Conservation (phyloP, 1,140 invertebrate genomes). For the Rhysida immarginata region DNA sequence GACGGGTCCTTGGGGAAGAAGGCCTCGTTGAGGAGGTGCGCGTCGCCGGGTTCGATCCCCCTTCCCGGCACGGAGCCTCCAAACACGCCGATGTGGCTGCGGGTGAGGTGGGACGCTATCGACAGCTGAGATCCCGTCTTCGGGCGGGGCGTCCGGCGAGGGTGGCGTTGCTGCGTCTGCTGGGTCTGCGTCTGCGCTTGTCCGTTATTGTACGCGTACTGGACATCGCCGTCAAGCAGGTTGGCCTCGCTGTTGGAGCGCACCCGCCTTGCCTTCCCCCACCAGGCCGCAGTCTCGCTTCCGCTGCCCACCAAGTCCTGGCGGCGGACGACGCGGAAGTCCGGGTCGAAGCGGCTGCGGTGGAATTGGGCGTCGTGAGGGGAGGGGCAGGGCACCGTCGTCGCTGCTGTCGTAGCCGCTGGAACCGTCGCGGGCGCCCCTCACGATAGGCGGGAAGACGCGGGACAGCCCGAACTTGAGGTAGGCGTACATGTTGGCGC, state of each 20-base stretch:
- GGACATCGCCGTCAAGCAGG: constrained; percentile 40
- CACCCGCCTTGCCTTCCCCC: constrained; percentile 14
- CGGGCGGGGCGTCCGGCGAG: constrained; percentile 7
- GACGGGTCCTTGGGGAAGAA: constrained; percentile 16
- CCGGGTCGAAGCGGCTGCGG: constrained; percentile 49
- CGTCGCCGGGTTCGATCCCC: constrained; percentile 10
- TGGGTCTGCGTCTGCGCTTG: too few species aligned
- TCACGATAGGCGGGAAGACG: constrained; percentile 58
- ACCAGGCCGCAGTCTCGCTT: constrained; percentile 11
- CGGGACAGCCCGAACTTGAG: constrained; percentile 80
- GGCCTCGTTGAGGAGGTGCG: constrained; percentile 15
- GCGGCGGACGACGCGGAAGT: constrained; percentile 39
- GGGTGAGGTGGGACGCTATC: constrained; percentile 14
- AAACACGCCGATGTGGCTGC: constrained; percentile 5
- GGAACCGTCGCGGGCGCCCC: constrained; percentile 40
- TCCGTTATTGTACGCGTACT: constrained; percentile 5
- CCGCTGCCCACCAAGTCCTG: constrained; percentile 9
- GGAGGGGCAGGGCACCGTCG: too few species aligned
- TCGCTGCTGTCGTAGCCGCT: constrained; percentile 74
- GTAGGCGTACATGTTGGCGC: constrained; percentile 81
- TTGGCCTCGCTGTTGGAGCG: constrained; percentile 49
- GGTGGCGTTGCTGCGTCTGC: too few species aligned
- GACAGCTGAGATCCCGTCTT: constrained; percentile 20
- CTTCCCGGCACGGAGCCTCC: constrained; percentile 6
- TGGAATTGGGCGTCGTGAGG: constrained; percentile 4